phyloP scores from a whole-genome alignment of 2,888 invertebrate genomes.

The Hirtodrosophila cameraria region DNA sequence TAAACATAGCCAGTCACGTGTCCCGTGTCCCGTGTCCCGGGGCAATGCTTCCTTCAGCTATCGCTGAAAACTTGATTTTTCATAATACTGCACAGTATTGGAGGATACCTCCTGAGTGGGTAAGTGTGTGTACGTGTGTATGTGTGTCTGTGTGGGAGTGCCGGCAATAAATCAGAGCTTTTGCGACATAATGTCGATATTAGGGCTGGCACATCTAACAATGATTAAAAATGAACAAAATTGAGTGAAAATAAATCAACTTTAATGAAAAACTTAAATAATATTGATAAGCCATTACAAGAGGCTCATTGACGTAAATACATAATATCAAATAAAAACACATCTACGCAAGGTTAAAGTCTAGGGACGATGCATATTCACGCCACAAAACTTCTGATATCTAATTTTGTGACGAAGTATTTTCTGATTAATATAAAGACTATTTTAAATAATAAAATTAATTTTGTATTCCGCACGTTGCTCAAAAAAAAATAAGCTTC shows the following conservation, averaged over 20 bases:
- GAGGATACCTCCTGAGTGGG: constrained; percentile 15
- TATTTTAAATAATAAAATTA: too few relatives aligned
- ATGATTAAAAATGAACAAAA: constrained; percentile 17
- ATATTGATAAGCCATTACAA: constrained; percentile 19
- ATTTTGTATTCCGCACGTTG: too few relatives aligned
- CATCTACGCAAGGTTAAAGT: too few relatives aligned
- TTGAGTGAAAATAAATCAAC: constrained; percentile 28
- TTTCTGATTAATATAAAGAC: too few relatives aligned
- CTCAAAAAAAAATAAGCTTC: too few relatives aligned
- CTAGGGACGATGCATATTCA: too few relatives aligned
- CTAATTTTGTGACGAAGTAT: too few relatives aligned
- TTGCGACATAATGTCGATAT: constrained; percentile 70
- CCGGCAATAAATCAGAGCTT: constrained; percentile 63
- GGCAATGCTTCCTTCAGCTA: constrained; percentile 44
- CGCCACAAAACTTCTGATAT: too few relatives aligned
- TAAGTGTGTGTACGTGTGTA: constrained; percentile 4
- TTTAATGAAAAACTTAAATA: constrained; percentile 40
- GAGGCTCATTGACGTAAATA: too few relatives aligned
- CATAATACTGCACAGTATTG: constrained; percentile 48
- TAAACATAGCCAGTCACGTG: constrained; percentile 60
- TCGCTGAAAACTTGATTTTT: constrained; percentile 73
- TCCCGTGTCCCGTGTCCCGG: too few relatives aligned
- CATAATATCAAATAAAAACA: too few relatives aligned
- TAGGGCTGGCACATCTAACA: constrained; percentile 62
- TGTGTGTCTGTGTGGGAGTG: constrained; percentile 8